Evolutionary conservation across 2,888 invertebrate species (phyloP), one percentile per base, ranked within the genome.

Genomic region (Deilephila porcellus): DNA sequence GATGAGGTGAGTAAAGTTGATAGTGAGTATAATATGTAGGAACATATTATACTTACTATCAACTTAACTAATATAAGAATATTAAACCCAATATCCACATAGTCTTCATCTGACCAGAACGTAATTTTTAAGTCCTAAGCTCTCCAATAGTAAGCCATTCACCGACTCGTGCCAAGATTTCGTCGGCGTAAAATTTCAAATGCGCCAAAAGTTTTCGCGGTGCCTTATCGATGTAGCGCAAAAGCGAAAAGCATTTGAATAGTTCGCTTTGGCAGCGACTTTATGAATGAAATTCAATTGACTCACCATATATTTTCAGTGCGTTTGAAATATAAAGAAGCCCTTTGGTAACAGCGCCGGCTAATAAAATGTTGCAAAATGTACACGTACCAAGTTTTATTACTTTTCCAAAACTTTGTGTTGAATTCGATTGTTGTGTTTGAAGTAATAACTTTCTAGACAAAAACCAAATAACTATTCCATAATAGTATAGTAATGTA

Each of bases 201-300:
- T 76, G 79, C 79, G 82, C 82, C 80, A 80, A 86, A 82, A 80
- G 77, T 81, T 74, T 77, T 81, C 80, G 77, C 74, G 75, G 75
- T 74, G 73, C 75, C 75, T 80, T 82, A 82, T 83, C 77, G 81
- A 82, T 80, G 79, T 82, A 78, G 78, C 79, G 79, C 78, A 79
- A 82, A 79, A 78, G 70, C 74, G 73, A 76, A 76, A 78, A 75
- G 76, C 73, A 78, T 78, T 73, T 78, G 71, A 80, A 78, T 74
- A 79, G 80, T 71, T 75, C 77, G 73, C 76, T 80, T 81, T 84
- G 80, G 80, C 82, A 83, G 75, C 74, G 75, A 74, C 76, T 75
- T 78, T 75, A 71, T 77, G 74, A 76, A 78, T 76, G 72, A 74
- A 81, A 80, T 78, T 76, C 78, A 79, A 79, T 80, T 79, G 82